These are phyloP conservation scores for Aphodius sticticus DNA, from an alignment of 2,888 invertebrate species.

Conservation along the genomic window DNA sequence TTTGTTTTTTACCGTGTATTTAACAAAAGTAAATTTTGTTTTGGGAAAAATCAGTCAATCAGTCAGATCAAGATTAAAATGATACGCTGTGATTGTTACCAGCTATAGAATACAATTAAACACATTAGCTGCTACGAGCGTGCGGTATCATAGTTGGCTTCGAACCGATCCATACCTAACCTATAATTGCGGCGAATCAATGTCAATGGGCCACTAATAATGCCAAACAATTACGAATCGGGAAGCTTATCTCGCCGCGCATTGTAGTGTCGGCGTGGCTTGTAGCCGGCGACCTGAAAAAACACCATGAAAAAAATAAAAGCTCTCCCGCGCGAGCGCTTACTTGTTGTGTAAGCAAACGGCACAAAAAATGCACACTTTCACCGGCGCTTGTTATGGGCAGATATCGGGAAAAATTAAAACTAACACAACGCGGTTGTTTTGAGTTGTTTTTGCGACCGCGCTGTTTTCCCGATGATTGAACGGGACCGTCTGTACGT, in stretches of 20 bases:
- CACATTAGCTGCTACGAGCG: slow-evolving; percentile 7
- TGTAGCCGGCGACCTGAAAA: slow-evolving; percentile 37
- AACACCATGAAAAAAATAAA: slow-evolving; percentile 39
- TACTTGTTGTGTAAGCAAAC: slow-evolving; percentile 41
- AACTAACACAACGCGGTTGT: slow-evolving; percentile 51
- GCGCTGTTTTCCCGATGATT: slow-evolving; percentile 47
- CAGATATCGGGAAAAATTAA: slow-evolving; percentile 47
- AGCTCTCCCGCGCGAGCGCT: slow-evolving; percentile 28
- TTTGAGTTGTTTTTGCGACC: slow-evolving; percentile 52
- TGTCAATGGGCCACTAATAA: slow-evolving; percentile 52
- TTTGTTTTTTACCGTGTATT: no score
- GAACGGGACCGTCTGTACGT: slow-evolving; percentile 52
- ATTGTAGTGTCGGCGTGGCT: slow-evolving; percentile 32
- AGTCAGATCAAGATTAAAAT: no score
- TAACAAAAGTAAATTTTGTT: no score
- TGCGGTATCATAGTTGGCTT: slow-evolving; percentile 19
- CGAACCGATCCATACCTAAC: slow-evolving; percentile 22
- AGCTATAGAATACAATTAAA: background rate
- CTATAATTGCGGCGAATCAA: slow-evolving; percentile 48
- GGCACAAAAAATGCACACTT: slow-evolving; percentile 42
- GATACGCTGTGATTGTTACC: background rate
- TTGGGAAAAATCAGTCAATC: no score
- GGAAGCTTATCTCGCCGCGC: slow-evolving; percentile 46
- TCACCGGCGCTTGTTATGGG: slow-evolving; percentile 45
- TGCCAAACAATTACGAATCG: slow-evolving; percentile 49